Base-by-base conservation (phyloP, 2,888 invertebrate genomes). In the Erebia epiphron region DNA sequence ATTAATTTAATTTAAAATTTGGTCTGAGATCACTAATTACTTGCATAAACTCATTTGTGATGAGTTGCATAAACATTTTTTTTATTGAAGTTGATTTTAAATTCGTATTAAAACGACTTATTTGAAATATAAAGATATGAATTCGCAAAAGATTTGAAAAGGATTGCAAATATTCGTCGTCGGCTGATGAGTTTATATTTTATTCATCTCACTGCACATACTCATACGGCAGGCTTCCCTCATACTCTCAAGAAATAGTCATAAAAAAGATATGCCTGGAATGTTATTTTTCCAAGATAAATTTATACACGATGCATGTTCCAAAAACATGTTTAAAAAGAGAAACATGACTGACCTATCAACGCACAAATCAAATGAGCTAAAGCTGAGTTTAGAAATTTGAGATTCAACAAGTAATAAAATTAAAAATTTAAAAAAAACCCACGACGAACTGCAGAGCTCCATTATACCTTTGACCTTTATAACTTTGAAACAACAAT, bases 161-260 rank as follows among this genome's bases (percentile, higher is more conserved):
- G 50, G 43, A 41, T 52, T 10, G 41, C 64, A 66, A 62, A 65
- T 68, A 68, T 68, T 65, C 68, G 86, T 88, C 88, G 87, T 86
- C 84, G 83, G 85, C 88, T 90, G 89, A 90, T 89, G 87, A 90
- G 86, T 85, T 83, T 86, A 89, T 90, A 89, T 90, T 88, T 90
- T 91, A 91, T 91, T 90, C 90, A 90, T 89, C 85, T 82, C 82
- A 80, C 83, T 80, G 76, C 82, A 82, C 84, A 84, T 83, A 16
- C 80, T 86, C 82, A 81, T 83, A 80, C 78, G 79, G 76, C 16
- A 16, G 56, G 35, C 41, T 41, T 74, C 79, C 77, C 80, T 78
- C 57, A 66, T 56, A 58, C 43, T 62, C 49, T 18, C 79, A 76
- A 76, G 78, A 75, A 80, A 79, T 78, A 79, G 83, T 81, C 76